Conservation (phyloP, 1,140 invertebrate genomes). For the Nylanderia fulva region DNA sequence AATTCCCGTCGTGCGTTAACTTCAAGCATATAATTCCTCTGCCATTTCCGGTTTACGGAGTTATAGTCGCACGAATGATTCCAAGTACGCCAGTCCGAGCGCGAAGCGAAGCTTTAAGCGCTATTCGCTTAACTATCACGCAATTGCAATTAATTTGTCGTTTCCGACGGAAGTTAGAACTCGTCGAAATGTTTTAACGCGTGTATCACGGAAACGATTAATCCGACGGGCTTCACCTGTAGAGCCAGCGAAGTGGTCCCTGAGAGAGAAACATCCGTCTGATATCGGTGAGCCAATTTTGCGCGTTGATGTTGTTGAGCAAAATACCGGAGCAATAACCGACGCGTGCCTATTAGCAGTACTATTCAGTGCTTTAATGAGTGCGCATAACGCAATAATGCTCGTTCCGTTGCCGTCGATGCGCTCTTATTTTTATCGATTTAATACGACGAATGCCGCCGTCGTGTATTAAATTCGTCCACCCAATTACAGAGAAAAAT, state of each 20-base stretch:
- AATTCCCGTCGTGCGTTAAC: slow-evolving; percentile 19
- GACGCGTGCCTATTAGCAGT: slow-evolving; percentile 15
- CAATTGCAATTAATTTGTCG: slow-evolving; percentile 47
- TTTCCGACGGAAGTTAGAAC: slow-evolving; percentile 28
- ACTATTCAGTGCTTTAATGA: slow-evolving; percentile 44
- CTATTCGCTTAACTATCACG: slow-evolving; percentile 31
- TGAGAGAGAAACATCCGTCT: slow-evolving; percentile 7
- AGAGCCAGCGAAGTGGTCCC: neutral
- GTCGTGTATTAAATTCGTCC: slow-evolving; percentile 19
- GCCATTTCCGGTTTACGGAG: slow-evolving; percentile 37
- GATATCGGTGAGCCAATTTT: slow-evolving; percentile 23
- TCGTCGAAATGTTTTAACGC: slow-evolving; percentile 43
- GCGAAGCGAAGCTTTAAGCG: neutral
- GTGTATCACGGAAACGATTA: slow-evolving; percentile 18
- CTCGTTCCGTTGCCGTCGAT: neutral
- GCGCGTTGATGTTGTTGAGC: slow-evolving; percentile 33
- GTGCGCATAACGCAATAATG: slow-evolving; percentile 17
- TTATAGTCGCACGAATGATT: slow-evolving; percentile 28
- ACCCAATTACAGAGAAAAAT: neutral
- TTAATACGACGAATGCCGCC: neutral
- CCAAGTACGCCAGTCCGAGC: neutral
- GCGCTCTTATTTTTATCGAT: slow-evolving; percentile 39
- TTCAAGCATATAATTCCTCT: slow-evolving; percentile 15
- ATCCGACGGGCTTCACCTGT: slow-evolving; percentile 44
- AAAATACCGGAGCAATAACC: slow-evolving; percentile 37